These are phyloP conservation scores for Procambarus virginalis DNA, from an alignment of 1,140 invertebrate species.

Conservation along the genomic window DNA sequence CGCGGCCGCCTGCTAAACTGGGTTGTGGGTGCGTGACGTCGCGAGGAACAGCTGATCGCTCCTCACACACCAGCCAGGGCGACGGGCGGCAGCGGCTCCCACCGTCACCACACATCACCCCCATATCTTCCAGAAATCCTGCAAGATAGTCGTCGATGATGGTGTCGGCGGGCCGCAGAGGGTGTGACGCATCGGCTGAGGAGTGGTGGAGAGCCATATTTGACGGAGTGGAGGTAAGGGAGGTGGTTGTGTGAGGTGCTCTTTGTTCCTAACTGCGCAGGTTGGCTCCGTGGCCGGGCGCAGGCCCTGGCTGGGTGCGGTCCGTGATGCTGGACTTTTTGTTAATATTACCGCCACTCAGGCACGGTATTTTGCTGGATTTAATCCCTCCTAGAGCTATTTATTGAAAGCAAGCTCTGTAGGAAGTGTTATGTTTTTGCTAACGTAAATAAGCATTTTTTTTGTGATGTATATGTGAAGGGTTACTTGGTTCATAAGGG, in stretches of 20 bases:
- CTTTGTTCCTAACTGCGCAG: slow-evolving; percentile 27
- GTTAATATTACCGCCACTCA: not conserved
- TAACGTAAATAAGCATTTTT: no score
- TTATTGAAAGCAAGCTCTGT: no score
- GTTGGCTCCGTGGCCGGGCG: slow-evolving; percentile 20
- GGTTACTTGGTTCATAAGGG: no score
- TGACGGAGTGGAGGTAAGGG: slow-evolving; percentile 19
- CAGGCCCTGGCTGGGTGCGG: slow-evolving; percentile 27
- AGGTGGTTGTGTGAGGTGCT: not conserved
- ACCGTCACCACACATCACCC: not conserved
- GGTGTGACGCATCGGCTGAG: not conserved
- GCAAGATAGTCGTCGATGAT: not conserved
- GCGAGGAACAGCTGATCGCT: slow-evolving; percentile 36
- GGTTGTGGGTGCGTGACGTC: slow-evolving; percentile 43
- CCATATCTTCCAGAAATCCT: not conserved
- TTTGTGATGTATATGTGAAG: no score
- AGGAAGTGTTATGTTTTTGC: no score
- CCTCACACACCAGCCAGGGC: slow-evolving; percentile 26
- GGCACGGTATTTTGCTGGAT: no score
- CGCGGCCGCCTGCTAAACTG: slow-evolving; percentile 31
- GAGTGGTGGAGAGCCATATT: not conserved
- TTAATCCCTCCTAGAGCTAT: no score
- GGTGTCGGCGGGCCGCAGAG: not conserved
- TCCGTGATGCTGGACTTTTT: not conserved
- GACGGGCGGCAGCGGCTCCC: not conserved